These are phyloP conservation scores for Neotragus moschatus DNA, from an alignment of 2,113 vertebrate species.

Conservation along the genomic window DNA sequence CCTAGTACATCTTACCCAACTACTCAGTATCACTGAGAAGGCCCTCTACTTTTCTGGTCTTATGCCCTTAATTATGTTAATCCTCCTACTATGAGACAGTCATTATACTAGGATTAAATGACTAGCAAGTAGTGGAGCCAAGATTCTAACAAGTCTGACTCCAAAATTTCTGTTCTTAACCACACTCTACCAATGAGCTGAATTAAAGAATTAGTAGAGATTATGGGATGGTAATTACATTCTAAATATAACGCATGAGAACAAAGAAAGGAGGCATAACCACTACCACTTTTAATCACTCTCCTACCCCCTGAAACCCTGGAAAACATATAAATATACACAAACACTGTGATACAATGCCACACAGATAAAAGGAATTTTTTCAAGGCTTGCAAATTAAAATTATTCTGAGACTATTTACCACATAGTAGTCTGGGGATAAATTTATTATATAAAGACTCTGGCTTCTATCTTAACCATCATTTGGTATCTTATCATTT, in stretches of 20 bases:
- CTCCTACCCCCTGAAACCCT: background rate
- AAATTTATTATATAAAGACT: background rate
- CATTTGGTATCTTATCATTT: background rate
- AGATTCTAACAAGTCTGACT: background rate
- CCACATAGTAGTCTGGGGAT: background rate
- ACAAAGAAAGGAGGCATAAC: background rate
- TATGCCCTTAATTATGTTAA: background rate
- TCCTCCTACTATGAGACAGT: background rate
- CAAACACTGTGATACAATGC: background rate
- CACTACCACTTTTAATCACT: background rate
- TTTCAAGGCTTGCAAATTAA: slow-evolving; percentile 5
- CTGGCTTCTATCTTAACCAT: slow-evolving; percentile 8
- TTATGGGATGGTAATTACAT: background rate
- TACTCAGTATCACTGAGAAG: background rate
- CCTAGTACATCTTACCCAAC: background rate
- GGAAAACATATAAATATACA: background rate
- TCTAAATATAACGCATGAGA: background rate
- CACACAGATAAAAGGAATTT: background rate
- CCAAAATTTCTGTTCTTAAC: background rate
- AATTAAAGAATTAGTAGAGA: background rate
- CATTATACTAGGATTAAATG: background rate
- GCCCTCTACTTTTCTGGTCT: background rate
- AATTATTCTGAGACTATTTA: background rate
- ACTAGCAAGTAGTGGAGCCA: background rate
- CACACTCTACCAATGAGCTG: background rate